phyloP scores from a whole-genome alignment of 2,113 vertebrate species.

The Bubo bubo region DNA sequence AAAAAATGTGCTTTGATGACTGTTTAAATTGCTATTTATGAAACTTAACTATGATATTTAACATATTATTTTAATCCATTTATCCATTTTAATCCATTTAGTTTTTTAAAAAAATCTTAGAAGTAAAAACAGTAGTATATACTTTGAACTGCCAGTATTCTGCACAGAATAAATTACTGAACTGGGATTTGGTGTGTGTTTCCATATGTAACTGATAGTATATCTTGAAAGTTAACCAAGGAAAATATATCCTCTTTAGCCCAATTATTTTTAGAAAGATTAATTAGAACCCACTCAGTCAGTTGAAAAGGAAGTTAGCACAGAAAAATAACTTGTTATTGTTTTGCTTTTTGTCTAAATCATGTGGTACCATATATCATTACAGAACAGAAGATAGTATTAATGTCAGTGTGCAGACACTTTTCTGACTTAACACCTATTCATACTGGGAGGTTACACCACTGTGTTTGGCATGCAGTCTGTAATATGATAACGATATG shows the following conservation, averaged over 20 bases:
- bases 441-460: not conserved
- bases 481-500: not conserved
- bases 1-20: not conserved
- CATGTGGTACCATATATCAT: rapidly evolving
- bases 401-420: not conserved
- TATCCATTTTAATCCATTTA: not conserved
- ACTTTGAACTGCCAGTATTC: not conserved
- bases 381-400: not conserved
- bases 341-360: not conserved
- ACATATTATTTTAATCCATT: not conserved
- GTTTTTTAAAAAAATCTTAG: not conserved
- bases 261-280: not conserved
- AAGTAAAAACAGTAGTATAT: not conserved
- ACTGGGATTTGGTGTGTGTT: not conserved
- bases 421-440: not conserved
- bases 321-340: not conserved
- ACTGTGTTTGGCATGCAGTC: not conserved
- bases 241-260: not conserved
- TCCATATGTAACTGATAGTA: not conserved
- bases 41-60: not conserved
- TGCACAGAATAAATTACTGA: not conserved
- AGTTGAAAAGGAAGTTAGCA: not conserved
- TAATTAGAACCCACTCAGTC: not conserved
- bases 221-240: not conserved
- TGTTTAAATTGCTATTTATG: not conserved